A percentile compares a stretch with the other conserved stretches of the same genome.
Conservation (phyloP, 2,888 invertebrate genomes). For the Pristionchus mayeri region DNA sequence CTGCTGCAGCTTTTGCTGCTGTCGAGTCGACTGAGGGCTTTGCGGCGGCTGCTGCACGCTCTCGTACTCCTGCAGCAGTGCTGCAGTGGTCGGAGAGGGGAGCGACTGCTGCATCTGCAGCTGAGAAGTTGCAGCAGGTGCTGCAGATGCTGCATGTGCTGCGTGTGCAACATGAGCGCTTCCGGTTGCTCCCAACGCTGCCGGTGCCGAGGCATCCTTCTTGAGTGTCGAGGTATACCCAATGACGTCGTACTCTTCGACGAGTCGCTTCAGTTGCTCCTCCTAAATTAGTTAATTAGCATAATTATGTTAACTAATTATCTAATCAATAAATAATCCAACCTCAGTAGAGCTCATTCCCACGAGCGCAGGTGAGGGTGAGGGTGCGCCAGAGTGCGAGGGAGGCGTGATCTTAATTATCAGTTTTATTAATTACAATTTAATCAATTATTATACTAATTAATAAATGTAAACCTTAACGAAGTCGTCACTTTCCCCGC, state of each 20-base stretch:
- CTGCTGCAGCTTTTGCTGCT: neutral
- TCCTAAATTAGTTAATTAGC: slow-evolving; percentile 27
- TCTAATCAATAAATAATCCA: neutral
- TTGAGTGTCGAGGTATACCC: neutral
- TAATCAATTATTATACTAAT: neutral
- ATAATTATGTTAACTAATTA: too few relatives aligned
- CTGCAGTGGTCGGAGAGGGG: slow-evolving; percentile 17
- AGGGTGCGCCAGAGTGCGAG: slow-evolving; percentile 18
- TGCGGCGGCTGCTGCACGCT: slow-evolving; percentile 19
- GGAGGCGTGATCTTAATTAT: slow-evolving; percentile 45
- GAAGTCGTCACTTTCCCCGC: slow-evolving; percentile 64
- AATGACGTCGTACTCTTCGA: slow-evolving; percentile 40
- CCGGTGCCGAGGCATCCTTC: slow-evolving; percentile 10
- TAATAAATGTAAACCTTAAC: slow-evolving; percentile 55
- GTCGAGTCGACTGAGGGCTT: neutral
- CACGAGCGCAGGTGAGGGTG: neutral
- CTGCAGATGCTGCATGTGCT: neutral
- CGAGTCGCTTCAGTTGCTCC: slow-evolving; percentile 33
- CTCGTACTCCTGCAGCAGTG: slow-evolving; percentile 26
- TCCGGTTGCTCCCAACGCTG: neutral
- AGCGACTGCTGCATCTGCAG: slow-evolving; percentile 7
- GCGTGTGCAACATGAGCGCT: too few relatives aligned
- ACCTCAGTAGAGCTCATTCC: slow-evolving; percentile 40
- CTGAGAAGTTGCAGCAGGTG: neutral
- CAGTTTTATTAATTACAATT: neutral